A percentile compares a stretch with the other conserved stretches of the same genome.
phyloP scores from a whole-genome alignment of 2,113 vertebrate genomes.

The Coracopsis vasa region DNA sequence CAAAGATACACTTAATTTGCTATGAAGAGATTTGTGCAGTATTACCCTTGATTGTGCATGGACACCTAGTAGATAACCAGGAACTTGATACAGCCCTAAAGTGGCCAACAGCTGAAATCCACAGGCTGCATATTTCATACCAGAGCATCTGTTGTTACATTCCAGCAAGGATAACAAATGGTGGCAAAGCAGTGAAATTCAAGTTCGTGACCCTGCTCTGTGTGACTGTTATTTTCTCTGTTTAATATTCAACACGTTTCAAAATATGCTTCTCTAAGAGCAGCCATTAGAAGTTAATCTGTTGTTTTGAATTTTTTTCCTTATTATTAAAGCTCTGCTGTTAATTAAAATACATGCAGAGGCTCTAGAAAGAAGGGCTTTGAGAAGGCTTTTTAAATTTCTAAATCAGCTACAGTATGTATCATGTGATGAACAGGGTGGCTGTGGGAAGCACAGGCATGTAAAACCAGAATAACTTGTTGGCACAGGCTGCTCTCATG shows the following conservation, averaged over 20 bases:
- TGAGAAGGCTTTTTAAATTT: neutral
- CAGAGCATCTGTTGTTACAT: conserved; percentile 58
- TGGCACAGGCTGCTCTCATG: neutral
- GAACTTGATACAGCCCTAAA: conserved; percentile 16
- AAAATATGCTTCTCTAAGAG: neutral
- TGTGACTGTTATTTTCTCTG: neutral
- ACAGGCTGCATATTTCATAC: neutral
- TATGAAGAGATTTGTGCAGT: neutral
- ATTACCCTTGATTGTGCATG: neutral
- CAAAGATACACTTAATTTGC: neutral
- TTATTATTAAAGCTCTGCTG: neutral
- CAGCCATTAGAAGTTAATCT: neutral
- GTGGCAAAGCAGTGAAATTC: conserved; percentile 17
- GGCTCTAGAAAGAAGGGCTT: neutral
- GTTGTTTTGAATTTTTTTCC: neutral
- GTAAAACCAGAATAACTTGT: conserved; percentile 64
- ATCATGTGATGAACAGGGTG: neutral
- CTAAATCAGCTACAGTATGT: neutral
- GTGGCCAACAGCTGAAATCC: conserved; percentile 56
- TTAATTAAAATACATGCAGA: neutral
- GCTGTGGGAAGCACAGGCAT: conserved; percentile 38
- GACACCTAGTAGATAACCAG: neutral
- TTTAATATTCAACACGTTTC: neutral
- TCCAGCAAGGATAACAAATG: conserved; percentile 49
- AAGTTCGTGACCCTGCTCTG: neutral